Evolutionary conservation across 2,797 vertebrate genomes (phyloP), one percentile per base, ranked within the genome.

Genomic region (Ptychadena robeensis): DNA sequence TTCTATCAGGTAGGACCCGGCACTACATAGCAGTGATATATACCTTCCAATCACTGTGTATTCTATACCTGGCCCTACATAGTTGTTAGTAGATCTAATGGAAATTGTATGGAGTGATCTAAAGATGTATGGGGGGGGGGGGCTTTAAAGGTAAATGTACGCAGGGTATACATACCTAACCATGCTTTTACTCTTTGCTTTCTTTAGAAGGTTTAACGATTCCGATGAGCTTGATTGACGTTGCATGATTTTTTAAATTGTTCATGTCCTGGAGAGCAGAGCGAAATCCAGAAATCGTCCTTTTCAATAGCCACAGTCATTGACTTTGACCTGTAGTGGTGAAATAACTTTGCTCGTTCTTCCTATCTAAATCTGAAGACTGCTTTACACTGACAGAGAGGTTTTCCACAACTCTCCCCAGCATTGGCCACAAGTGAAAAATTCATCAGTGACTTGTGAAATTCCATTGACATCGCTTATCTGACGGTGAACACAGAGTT

Each of bases 381-480:
- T 27, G n/a, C 10, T 31, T 78, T 18, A n/a, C 38, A 4, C n/a
- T 30, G 73, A 71, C 44, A 11, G 35, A 40, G 65, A 6, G 44
- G 38, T 78, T 34, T 69, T 69, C 76, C 44, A n/a, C 68, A 32
- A 22, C 37, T 15, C 57, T 61, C 66, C 15, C 15, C 66, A 64
- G 73, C 73, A 65, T 64, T 79, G 38, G 34, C 67, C 22, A 12
- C 25, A 25, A 65, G 1, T 86, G 85, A 89, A 81, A 86, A 69
- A 82, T 73, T 87, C 87, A 69, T 82, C 83, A 82, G 27, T 30
- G 35, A 1, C 1, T 10, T 90, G 88, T 68, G 83, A 89, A 87
- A 90, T 90, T 89, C 86, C 72, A 28, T 18, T 30, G 30, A 9
- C 63, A 32, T 82, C 64, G 4, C 76, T 68, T 31, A 44, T 32